Evolutionary conservation across 2,888 invertebrate species (phyloP).

Genomic region (Tachina fera): DNA sequence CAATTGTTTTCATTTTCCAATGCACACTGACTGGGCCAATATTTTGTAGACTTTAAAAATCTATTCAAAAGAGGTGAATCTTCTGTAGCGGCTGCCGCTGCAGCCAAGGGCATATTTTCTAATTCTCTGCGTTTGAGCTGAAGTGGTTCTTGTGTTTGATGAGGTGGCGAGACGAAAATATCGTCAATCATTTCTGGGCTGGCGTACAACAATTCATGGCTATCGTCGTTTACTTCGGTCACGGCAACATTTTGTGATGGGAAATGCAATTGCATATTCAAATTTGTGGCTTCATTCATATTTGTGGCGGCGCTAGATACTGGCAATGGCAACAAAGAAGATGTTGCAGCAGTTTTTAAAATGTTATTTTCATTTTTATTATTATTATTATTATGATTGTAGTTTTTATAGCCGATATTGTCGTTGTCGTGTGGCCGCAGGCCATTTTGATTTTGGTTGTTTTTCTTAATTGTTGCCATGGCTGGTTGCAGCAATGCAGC

Average conservation of each 20-base stretch:
- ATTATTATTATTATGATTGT: constrained; percentile 61
- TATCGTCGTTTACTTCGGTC: constrained; percentile 22
- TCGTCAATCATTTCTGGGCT: constrained; percentile 56
- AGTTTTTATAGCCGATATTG: constrained; percentile 64
- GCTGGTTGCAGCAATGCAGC: constrained; percentile 31
- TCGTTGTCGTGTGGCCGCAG: constrained; percentile 39
- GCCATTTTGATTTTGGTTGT: constrained; percentile 53
- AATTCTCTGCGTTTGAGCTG: constrained; percentile 38
- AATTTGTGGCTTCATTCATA: constrained; percentile 47
- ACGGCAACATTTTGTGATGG: not conserved
- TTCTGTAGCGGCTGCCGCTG: constrained; percentile 23
- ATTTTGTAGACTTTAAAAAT: constrained; percentile 76
- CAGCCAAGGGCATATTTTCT: constrained; percentile 41
- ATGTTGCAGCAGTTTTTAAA: constrained; percentile 34
- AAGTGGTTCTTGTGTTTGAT: constrained; percentile 25
- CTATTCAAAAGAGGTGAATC: constrained; percentile 71
- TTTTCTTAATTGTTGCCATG: constrained; percentile 50
- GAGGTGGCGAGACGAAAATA: constrained; percentile 50
- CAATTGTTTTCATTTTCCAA: constrained; percentile 75
- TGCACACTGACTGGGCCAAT: constrained; percentile 77
- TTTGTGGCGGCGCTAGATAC: constrained; percentile 51
- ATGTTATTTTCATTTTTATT: constrained; percentile 56
- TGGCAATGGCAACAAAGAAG: constrained; percentile 39
- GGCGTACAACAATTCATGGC: constrained; percentile 47
- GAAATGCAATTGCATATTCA: constrained; percentile 45